Evolutionary conservation across 2,113 vertebrate genomes (phyloP), one percentile per base, ranked within the genome.

Genomic region (Eidolon helvum): DNA sequence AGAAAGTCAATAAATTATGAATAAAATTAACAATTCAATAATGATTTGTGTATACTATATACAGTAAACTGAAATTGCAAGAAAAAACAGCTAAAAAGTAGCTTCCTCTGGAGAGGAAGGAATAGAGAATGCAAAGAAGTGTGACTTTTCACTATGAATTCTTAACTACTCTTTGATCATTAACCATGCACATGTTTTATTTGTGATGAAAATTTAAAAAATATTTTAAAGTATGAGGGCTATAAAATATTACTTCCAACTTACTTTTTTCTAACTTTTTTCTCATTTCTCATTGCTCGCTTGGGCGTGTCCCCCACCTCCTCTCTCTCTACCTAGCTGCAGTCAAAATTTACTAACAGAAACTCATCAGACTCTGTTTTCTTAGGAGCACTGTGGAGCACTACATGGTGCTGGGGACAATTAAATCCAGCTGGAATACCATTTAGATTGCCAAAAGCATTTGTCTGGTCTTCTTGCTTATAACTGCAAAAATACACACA

Each of bases 21-120:
- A 22, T 97, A 90, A 92, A 90, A 80, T 86, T 50, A 61, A 68
- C 72, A 72, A 72, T 48, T 68, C 18, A 83, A 45, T 38, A 89
- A 65, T 69, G 10, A 45, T 48, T 4, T 22, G 9, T 61, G 6
- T 28, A 35, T 74, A 50, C 28, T 80, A 53, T 22, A 53, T 33
- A 6, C 14, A 5, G 38, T 74, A 68, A 38, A 18, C 30, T 86
- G 57, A 79, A 72, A 61, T 2, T 85, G 5, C 33, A 68, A 43
- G 48, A 88, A 92, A 24, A 59, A 87, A 55, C 2, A 30, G 11
- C n/a, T 28, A 12, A 72, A 79, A 78, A 89, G n/a, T 59, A 72
- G 10, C 72, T 92, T 72, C 19, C 28, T 57, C 21, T 79, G 22
- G 43, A 15, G 43, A 26, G 6, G 5, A 85, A 28, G 30, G 69